Evolutionary conservation across 2,797 vertebrate genomes (phyloP), one percentile per base, ranked within the genome.

Genomic region (Falco concolor): DNA sequence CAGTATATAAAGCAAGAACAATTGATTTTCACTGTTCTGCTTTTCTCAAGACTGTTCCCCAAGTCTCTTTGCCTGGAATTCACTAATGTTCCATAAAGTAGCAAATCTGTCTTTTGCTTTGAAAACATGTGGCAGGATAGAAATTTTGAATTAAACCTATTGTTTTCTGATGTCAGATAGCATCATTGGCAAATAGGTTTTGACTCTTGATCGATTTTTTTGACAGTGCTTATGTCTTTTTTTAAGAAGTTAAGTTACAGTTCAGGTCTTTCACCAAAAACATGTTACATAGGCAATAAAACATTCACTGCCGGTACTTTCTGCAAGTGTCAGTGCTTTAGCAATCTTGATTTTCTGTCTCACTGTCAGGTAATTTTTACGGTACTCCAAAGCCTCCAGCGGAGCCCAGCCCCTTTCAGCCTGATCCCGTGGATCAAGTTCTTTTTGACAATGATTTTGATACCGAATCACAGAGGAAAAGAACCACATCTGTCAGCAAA

Each of bases 401-500:
- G 8, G 99, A 99, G 95, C 99, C 99, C 90, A 99, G 99, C 95
- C 99, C 99, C 8, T 99, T 99, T 84, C 99, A 99, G 97, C 98
- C 99, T 1, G 99, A 99, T 96, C 97, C 99, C 22, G 99, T 99
- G 94, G 99, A 99, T 97, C 99, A 99, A 96, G 99, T 99, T 89
- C 98, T 99, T 92, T 99, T 99, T 81, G 99, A 99, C 72, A 99
- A 99, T 97, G 99, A 99, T 75, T 99, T 99, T 95, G 99, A 99
- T 95, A 98, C 98, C 0, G 99, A 99, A 96, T 98, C 99, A 6
- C 99, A 99, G 95, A 98, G 99, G 65, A 99, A 99, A 94, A 98
- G 99, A 96, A 99, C 99, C 17, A 99, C 99, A 0, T 99, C 99
- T 0, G 99, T 99, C 98, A 99, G 99, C 96, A 99, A 99, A 97